Evolutionary conservation across 37 sponge, comb jelly and placozoan species (phyloP).

Genomic region (Beroe ovata): DNA sequence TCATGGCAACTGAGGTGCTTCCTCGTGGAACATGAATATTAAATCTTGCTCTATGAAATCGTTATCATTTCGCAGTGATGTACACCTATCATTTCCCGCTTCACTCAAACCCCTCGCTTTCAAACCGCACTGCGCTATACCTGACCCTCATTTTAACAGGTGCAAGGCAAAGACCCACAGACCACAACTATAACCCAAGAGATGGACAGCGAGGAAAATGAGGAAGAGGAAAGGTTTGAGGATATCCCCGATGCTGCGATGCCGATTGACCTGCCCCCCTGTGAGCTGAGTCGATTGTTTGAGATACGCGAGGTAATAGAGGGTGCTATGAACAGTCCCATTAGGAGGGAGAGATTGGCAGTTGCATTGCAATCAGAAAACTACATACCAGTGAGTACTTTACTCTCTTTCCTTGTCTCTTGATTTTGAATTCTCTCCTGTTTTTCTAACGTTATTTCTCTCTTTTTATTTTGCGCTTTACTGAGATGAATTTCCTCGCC

Average conservation of each 20-base stretch:
- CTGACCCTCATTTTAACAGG: not conserved
- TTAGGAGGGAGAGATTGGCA: constrained; percentile 59
- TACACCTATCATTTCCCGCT: no score
- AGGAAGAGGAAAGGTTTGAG: constrained; percentile 62
- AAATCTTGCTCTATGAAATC: no score
- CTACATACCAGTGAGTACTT: constrained; percentile 65
- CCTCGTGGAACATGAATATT: no score
- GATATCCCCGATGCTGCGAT: constrained; percentile 61
- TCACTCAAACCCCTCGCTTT: no score
- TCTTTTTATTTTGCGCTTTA: no score
- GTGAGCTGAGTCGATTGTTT: constrained; percentile 83
- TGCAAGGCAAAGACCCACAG: constrained; percentile 63
- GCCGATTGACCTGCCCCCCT: constrained; percentile 86
- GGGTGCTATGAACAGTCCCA: constrained; percentile 65
- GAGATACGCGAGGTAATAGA: constrained; percentile 74
- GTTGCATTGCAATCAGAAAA: constrained; percentile 66
- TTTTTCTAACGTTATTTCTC: no score
- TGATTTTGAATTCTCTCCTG: no score
- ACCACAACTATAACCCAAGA: constrained; percentile 66
- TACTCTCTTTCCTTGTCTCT: no score
- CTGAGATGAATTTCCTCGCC: no score
- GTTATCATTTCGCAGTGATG: no score
- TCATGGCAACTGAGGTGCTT: no score
- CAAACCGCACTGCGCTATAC: not conserved
- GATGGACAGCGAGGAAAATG: constrained; percentile 59